Conservation (phyloP, 2,797 vertebrate species). For the Botia almorhae region DNA sequence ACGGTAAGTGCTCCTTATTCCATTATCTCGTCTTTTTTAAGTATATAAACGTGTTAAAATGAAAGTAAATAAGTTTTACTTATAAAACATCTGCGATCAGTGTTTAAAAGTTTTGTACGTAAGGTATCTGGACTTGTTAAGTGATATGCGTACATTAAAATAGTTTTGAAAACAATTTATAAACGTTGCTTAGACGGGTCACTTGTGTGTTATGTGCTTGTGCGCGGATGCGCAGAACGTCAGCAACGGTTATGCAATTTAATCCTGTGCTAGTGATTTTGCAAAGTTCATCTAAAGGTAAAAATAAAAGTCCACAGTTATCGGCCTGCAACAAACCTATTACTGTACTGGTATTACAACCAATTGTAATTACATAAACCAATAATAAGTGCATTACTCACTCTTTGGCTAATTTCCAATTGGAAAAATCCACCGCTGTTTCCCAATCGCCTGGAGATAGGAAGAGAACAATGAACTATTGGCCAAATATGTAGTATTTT, state of each 20-base stretch:
- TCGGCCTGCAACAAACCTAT: not conserved
- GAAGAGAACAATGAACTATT: not conserved
- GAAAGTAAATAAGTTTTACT: not conserved
- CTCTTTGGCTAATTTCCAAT: slow-evolving; percentile 22
- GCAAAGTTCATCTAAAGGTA: not conserved
- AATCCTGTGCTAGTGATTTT: not conserved
- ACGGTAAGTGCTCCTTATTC: slow-evolving; percentile 1
- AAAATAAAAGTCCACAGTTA: not conserved
- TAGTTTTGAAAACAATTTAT: not conserved
- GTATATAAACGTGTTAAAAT: not conserved
- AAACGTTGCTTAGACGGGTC: not conserved
- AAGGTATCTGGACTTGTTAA: not conserved
- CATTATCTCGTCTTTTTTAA: not conserved
- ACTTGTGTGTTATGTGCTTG: not conserved
- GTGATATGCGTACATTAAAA: not conserved
- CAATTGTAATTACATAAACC: not conserved
- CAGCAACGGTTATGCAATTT: not conserved
- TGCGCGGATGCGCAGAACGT: not conserved
- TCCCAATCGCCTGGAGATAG: not conserved
- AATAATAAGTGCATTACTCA: not conserved
- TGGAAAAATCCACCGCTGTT: slow-evolving; percentile 33
- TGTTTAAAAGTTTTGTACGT: not conserved
- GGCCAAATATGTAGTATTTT: not conserved
- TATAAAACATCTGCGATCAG: not conserved
- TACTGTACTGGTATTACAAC: not conserved